Evolutionary conservation across 2,113 vertebrate genomes (phyloP).

Genomic region (Forbesichthys agassizii): DNA sequence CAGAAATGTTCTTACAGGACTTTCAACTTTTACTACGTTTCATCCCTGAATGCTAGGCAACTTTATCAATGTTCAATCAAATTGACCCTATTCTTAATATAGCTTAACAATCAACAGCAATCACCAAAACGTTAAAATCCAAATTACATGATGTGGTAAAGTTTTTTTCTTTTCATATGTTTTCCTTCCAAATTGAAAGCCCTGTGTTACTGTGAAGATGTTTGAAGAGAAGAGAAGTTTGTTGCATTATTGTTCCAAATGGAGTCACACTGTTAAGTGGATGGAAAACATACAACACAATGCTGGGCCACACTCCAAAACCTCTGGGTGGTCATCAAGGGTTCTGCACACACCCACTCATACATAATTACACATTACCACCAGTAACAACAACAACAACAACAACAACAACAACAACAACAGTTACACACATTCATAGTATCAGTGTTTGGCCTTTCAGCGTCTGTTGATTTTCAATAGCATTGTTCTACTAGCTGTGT

Average conservation of each 20-base stretch:
- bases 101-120: no score
- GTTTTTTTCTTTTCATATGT: background rate
- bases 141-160: no score
- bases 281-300: conserved; percentile 58
- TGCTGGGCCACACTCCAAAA: conserved; percentile 50
- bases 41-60: no score
- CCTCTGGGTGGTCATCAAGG: background rate
- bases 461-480: background rate
- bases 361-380: background rate
- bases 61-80: no score
- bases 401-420: background rate
- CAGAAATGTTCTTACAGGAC: no score
- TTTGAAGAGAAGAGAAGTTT: conserved; percentile 8
- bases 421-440: conserved; percentile 11
- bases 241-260: conserved; percentile 52
- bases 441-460: conserved; percentile 12
- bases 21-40: no score
- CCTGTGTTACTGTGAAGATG: conserved; percentile 10
- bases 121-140: no score
- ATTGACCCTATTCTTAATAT: no score
- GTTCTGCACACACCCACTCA: conserved; percentile 1
- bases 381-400: background rate
- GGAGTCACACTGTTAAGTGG: conserved; percentile 52
- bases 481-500: background rate
- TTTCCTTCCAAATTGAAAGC: background rate